Evolutionary conservation across 1,140 invertebrate genomes (phyloP).

Genomic region (Bombus impatiens): DNA sequence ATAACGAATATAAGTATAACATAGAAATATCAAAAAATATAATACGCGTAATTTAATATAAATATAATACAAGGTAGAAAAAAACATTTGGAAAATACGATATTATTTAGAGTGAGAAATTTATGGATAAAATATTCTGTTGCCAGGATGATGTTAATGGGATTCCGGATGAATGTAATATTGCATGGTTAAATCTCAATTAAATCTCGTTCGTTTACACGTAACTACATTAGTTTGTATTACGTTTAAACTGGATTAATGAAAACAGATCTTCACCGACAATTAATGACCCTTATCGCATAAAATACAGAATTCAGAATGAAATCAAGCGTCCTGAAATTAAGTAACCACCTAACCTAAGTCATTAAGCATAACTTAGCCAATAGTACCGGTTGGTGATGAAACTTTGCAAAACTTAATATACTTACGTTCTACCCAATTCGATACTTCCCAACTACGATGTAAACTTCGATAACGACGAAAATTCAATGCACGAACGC

Average conservation of each 20-base stretch:
- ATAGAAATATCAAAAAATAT: too few relatives aligned
- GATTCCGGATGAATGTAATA: neutral
- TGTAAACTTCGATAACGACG: neutral
- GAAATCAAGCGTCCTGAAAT: neutral
- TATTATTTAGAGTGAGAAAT: neutral
- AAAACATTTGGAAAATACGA: neutral
- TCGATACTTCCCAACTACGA: neutral
- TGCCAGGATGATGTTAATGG: neutral
- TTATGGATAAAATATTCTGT: neutral
- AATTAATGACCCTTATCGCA: too few relatives aligned
- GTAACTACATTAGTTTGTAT: neutral
- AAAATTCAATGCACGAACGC: neutral
- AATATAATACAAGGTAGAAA: too few relatives aligned
- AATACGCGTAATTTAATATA: too few relatives aligned
- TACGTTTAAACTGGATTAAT: neutral
- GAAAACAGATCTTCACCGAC: neutral
- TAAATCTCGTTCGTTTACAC: neutral
- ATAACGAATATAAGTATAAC: neutral
- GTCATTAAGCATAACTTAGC: too few relatives aligned
- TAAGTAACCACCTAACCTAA: neutral
- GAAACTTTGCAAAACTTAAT: neutral
- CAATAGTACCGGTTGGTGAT: neutral
- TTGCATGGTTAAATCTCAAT: neutral
- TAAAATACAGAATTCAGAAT: neutral
- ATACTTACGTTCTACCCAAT: neutral